phyloP scores from a whole-genome alignment of 2,888 invertebrate species.

The Pachymerium ferrugineum region DNA sequence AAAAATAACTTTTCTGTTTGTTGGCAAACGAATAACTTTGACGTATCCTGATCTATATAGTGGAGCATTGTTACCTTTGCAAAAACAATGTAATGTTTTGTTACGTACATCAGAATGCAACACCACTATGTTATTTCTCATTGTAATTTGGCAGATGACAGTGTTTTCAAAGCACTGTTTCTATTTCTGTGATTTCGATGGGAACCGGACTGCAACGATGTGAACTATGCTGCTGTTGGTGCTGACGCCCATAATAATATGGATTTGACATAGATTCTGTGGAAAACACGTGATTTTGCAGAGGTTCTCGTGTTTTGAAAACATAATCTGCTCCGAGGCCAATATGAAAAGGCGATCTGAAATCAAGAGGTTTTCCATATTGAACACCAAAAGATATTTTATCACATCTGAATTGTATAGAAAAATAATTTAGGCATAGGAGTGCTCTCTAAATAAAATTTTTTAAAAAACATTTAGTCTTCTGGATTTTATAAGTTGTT shows the following conservation, averaged over 20 bases:
- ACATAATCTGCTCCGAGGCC: neutral
- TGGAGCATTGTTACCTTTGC: too few relatives aligned
- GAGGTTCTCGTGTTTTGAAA: neutral
- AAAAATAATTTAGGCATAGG: too few relatives aligned
- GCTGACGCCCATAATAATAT: neutral
- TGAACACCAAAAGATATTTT: too few relatives aligned
- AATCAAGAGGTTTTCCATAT: too few relatives aligned
- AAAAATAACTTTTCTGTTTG: conserved; percentile 7
- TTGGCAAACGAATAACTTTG: neutral
- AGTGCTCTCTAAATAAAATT: too few relatives aligned
- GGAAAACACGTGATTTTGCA: neutral
- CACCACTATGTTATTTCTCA: neutral
- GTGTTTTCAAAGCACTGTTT: conserved; percentile 2
- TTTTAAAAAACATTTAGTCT: too few relatives aligned
- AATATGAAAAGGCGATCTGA: neutral
- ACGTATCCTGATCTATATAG: too few relatives aligned
- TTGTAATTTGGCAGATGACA: neutral
- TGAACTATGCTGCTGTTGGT: neutral
- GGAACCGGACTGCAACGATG: neutral
- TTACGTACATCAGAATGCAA: neutral
- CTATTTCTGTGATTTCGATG: neutral
- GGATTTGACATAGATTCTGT: neutral
- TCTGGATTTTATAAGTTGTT: too few relatives aligned
- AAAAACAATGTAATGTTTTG: too few relatives aligned
- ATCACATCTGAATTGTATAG: too few relatives aligned